These are phyloP conservation scores for Tribolium madens DNA, from an alignment of 1,140 invertebrate species.

Conservation along the genomic window DNA sequence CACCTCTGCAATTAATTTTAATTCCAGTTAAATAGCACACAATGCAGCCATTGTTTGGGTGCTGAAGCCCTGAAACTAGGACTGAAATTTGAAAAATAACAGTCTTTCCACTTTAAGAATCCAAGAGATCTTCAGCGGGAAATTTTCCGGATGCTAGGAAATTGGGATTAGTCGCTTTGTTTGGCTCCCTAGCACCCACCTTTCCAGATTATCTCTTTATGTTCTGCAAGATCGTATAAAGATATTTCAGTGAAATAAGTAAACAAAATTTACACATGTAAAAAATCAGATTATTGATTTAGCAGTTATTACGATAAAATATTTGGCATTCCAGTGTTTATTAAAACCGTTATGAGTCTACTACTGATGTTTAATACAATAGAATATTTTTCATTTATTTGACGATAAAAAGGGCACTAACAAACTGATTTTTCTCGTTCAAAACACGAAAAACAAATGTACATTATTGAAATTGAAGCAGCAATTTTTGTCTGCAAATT, in stretches of 20 bases:
- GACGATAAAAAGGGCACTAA: not conserved
- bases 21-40: slow-evolving; percentile 23
- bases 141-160: slow-evolving; percentile 38
- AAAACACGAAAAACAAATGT: too few species aligned
- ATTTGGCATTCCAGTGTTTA: slow-evolving; percentile 28
- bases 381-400: slow-evolving; percentile 8
- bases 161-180: slow-evolving; percentile 34
- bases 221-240: not conserved
- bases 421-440: not conserved
- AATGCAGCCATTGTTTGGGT: slow-evolving; percentile 27
- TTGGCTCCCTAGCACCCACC: slow-evolving; percentile 25
- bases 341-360: slow-evolving; percentile 13
- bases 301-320: slow-evolving; percentile 32
- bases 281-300: slow-evolving; percentile 5
- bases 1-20: slow-evolving; percentile 27
- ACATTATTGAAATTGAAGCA: not conserved
- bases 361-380: slow-evolving; percentile 4
- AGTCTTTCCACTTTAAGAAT: slow-evolving; percentile 22
- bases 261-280: not conserved
- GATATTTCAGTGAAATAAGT: not conserved
- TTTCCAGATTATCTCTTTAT: slow-evolving; percentile 32
- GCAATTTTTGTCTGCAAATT: not conserved
- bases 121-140: slow-evolving; percentile 16
- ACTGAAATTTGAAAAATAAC: not conserved
- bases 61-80: not conserved